Conservation (phyloP, 2,888 invertebrate genomes). For the Euphydryas editha region DNA sequence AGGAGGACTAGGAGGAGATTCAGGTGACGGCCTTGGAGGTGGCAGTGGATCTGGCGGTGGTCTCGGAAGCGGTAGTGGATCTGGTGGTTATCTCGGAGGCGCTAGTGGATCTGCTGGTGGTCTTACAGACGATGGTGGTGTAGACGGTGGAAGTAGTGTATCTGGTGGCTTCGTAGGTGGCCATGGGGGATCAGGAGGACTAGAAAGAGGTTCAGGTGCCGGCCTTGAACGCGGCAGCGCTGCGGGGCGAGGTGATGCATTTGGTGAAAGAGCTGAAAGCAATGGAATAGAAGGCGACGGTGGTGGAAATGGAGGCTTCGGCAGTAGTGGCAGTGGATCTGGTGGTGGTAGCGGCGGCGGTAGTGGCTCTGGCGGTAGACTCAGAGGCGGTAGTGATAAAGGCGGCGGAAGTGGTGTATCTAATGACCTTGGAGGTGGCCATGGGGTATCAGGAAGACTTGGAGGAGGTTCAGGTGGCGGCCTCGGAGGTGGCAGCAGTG, state of each 20-base stretch:
- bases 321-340: background rate
- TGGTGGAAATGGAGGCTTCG: conserved; percentile 28
- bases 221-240: no score
- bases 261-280: no score
- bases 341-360: conserved; percentile 25
- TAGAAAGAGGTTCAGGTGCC: no score
- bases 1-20: conserved; percentile 38
- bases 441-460: conserved; percentile 27
- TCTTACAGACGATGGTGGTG: conserved; percentile 32
- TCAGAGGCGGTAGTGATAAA: conserved; percentile 33
- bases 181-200: conserved; percentile 18
- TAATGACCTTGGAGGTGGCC: background rate
- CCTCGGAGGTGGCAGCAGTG: conserved; percentile 35
- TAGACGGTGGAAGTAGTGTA: no score
- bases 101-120: no score
- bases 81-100: no score
- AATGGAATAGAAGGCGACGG: conserved; percentile 39
- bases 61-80: background rate
- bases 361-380: conserved; percentile 30
- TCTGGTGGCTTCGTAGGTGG: no score
- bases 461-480: conserved; percentile 48
- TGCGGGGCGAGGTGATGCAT: conserved; percentile 27
- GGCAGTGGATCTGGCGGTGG: no score
- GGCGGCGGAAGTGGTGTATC: conserved; percentile 13
- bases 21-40: conserved; percentile 51